Evolutionary conservation across 1,140 invertebrate species (phyloP).

Genomic region (Paracyclopina nana): DNA sequence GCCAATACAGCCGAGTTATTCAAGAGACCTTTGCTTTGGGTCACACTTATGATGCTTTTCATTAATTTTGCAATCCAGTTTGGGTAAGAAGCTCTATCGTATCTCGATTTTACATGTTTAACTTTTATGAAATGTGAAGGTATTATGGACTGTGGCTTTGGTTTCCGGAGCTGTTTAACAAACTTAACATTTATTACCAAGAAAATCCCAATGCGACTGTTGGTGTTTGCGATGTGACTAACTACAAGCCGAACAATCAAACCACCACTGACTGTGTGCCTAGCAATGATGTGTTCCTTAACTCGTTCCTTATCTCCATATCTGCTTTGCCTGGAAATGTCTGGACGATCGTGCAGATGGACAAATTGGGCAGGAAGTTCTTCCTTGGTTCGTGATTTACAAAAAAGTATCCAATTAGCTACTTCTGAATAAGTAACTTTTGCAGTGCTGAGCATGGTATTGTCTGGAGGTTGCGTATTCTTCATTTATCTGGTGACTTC

Average conservation of each 20-base stretch:
- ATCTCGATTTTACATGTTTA: not conserved
- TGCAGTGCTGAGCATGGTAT: constrained; percentile 45
- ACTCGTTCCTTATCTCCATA: constrained; percentile 61
- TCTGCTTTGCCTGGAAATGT: constrained; percentile 63
- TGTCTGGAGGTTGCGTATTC: constrained; percentile 47
- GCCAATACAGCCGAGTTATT: not conserved
- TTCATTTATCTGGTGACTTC: constrained; percentile 51
- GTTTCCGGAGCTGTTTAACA: constrained; percentile 61
- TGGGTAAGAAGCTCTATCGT: constrained; percentile 17
- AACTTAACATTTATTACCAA: constrained; percentile 52
- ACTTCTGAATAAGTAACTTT: constrained; percentile 23
- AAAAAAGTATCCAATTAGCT: constrained; percentile 1
- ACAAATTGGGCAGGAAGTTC: constrained; percentile 48
- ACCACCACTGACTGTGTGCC: not conserved
- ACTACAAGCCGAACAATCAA: constrained; percentile 12
- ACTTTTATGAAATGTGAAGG: constrained; percentile 26
- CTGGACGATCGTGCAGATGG: constrained; percentile 38
- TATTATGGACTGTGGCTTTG: constrained; percentile 79
- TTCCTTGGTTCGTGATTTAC: constrained; percentile 40
- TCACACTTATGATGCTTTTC: constrained; percentile 19
- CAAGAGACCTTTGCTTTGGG: not conserved
- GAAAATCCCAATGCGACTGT: constrained; percentile 35
- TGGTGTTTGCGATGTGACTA: constrained; percentile 44
- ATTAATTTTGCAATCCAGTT: constrained; percentile 21
- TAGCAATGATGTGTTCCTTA: constrained; percentile 42